These are phyloP conservation scores for Orbicella faveolata DNA, from an alignment of 64 coral and sea anemone genomes.

Conservation along the genomic window DNA sequence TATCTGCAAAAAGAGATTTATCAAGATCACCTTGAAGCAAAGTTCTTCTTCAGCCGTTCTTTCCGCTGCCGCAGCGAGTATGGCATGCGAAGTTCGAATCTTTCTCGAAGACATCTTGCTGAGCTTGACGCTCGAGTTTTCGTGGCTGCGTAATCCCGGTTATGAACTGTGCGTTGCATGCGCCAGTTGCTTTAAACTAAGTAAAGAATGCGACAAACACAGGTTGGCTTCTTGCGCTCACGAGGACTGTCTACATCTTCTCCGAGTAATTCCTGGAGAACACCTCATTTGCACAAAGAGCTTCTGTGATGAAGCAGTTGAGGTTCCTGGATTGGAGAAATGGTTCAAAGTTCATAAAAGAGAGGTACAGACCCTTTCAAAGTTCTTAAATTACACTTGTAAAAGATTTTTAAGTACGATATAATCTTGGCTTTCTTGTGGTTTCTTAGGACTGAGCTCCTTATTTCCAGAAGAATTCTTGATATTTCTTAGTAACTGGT, in stretches of 20 bases:
- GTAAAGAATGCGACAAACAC: background rate
- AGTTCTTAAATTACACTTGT: background rate
- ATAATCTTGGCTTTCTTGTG: too few species aligned
- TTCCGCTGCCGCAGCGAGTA: background rate
- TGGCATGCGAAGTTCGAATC: background rate
- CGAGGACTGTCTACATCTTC: slow-evolving; percentile 49
- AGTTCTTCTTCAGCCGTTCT: background rate
- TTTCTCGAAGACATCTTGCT: slow-evolving; percentile 28
- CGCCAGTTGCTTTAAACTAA: background rate
- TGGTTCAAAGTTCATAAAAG: background rate
- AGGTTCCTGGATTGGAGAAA: background rate
- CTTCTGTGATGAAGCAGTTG: background rate
- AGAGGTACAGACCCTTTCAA: background rate
- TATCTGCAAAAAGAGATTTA: background rate
- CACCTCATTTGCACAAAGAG: background rate
- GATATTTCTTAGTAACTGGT: too few species aligned
- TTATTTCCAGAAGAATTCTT: too few species aligned
- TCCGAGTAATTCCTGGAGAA: background rate
- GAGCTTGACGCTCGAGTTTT: slow-evolving; percentile 1
- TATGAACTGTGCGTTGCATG: slow-evolving; percentile 29
- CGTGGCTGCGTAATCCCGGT: slow-evolving; percentile 6
- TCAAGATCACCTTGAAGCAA: slow-evolving; percentile 18
- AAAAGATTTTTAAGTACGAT: background rate
- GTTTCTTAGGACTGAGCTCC: too few species aligned
- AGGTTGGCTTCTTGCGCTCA: background rate